phyloP scores from a whole-genome alignment of 2,888 invertebrate species.

The Abrostola tripartita region DNA sequence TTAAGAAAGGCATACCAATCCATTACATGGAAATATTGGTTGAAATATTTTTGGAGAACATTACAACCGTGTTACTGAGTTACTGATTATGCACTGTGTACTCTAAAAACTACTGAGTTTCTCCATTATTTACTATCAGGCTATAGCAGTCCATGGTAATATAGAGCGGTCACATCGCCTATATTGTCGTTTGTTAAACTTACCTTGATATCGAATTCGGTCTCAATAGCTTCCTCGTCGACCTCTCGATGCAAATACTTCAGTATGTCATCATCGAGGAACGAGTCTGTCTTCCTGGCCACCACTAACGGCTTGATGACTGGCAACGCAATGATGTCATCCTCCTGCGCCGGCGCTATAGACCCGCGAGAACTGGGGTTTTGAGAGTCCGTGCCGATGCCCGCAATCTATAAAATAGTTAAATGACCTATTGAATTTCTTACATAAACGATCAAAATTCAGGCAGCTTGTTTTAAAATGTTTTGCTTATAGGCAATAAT shows the following conservation, averaged over 20 bases:
- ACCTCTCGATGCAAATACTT: conserved; percentile 91
- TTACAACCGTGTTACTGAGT: no score
- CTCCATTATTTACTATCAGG: no score
- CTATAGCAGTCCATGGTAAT: no score
- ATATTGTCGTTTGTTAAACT: no score
- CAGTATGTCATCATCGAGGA: conserved; percentile 89
- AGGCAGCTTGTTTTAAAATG: no score
- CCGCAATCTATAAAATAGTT: conserved; percentile 80
- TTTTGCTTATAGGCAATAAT: no score
- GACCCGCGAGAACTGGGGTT: conserved; percentile 91
- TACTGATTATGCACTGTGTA: no score
- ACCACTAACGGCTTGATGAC: conserved; percentile 64
- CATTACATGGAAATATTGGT: no score
- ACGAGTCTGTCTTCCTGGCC: conserved; percentile 75
- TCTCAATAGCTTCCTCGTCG: conserved; percentile 90
- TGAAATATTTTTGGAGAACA: no score
- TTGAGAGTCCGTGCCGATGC: conserved; percentile 90
- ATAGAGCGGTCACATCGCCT: no score
- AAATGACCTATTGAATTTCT: conserved; percentile 3
- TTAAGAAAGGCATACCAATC: background rate
- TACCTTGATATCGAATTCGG: conserved; percentile 91
- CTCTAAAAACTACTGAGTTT: no score
- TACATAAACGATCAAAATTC: no score
- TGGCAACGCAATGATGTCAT: conserved; percentile 70
- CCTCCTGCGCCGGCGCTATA: conserved; percentile 83